Base-by-base conservation (phyloP, 2,113 vertebrate species). In the Lophotis ruficrista region DNA sequence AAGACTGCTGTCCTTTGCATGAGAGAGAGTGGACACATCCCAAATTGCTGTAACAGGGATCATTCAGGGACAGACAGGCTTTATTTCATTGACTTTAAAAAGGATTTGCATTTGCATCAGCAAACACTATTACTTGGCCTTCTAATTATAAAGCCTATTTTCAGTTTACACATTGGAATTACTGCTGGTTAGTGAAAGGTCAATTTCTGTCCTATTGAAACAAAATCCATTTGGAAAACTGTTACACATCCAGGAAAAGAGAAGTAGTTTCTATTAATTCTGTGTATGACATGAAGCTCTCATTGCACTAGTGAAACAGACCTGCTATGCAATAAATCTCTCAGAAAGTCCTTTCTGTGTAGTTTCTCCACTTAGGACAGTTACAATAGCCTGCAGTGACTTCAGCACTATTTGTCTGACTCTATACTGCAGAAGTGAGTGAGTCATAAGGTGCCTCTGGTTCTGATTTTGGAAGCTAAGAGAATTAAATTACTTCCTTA, bases 31-130 rank as follows among this genome's bases (percentile, higher is more conserved):
- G 21, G 13, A 24, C 10, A 58, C 6, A 71, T 7, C 41, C 15
- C 54, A 62, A 66, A 93, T 14, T 79, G 18, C 33, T 31, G 22
- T 35, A 35, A 33, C 50, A 75, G 43, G 27, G 22, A 51, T 31
- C 2, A 0, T 43, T 66, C 54, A 89, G 43, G 21, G 48, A 62
- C 64, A 60, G 14, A 6, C 15, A 61, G n/a, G 5, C 30, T 88
- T 90, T 72, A 19, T 76, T 80, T 64, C 75, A 69, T 24, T 83
- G 66, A n/a, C 57, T 92, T 89, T 69, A 57, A 57, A 68, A 83
- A 79, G 28, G 35, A 83, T 83, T 95, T 93, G 7, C 21, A 89
- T 93, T 91, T 91, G 19, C 75, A 93, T 87, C 65, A 91, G 69
- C 61, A 95, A 89, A 89, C 61, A 38, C 15, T 79, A 14, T 91